A percentile compares a stretch with the other conserved stretches of the same genome.
These are phyloP conservation scores for Eulacestoma nigropectus DNA, from an alignment of 2,113 vertebrate genomes.

Conservation along the genomic window DNA sequence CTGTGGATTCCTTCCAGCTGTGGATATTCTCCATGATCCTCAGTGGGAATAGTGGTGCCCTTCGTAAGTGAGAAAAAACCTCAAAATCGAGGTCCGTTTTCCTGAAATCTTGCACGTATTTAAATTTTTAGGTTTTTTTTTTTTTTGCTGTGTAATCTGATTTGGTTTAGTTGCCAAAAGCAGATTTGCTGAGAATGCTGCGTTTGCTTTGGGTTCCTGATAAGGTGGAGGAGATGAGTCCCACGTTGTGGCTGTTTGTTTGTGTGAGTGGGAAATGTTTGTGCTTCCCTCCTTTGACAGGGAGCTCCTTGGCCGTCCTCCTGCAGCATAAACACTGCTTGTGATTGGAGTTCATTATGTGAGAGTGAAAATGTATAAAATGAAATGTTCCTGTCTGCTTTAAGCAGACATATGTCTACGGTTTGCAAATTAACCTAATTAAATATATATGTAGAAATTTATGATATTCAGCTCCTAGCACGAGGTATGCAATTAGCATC, in stretches of 20 bases:
- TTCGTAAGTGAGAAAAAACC: not conserved
- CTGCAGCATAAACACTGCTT: not conserved
- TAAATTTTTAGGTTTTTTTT: not conserved
- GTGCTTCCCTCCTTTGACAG: not conserved
- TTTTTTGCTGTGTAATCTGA: accelerated
- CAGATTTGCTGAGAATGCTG: not conserved
- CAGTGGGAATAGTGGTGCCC: not conserved
- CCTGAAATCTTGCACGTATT: not conserved
- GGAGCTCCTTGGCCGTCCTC: not conserved
- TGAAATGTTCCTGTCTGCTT: conserved; percentile 35
- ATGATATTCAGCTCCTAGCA: conserved; percentile 15
- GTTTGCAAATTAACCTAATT: conserved; percentile 62
- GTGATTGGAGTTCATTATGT: not conserved
- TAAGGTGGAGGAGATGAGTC: not conserved
- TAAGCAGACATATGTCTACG: not conserved
- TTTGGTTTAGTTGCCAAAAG: not conserved
- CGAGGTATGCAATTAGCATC: conserved; percentile 24
- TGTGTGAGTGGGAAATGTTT: not conserved
- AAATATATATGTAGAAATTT: conserved; percentile 58
- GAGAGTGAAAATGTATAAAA: conserved; percentile 3
- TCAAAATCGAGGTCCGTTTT: accelerated
- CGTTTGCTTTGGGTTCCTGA: not conserved
- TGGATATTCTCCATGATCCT: not conserved
- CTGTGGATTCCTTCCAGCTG: not conserved
- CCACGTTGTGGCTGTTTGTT: not conserved